Conservation (phyloP, 2,797 vertebrate genomes). For the Smutsia temminckii region DNA sequence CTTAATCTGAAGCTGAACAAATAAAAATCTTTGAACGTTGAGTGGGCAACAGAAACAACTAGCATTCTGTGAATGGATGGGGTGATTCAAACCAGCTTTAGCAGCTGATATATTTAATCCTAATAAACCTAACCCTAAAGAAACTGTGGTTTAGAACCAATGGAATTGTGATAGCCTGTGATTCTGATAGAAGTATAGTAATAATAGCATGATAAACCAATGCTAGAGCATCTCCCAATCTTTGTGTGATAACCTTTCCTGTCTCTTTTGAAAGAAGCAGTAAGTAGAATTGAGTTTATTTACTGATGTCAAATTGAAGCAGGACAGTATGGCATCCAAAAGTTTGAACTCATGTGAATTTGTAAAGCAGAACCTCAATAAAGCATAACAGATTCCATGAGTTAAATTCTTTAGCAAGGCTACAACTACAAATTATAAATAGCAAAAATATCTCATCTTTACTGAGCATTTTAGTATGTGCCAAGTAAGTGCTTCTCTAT, state of each 20-base stretch:
- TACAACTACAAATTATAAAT: background rate
- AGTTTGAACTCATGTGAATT: background rate
- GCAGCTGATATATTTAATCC: background rate
- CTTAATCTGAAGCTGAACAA: constrained; percentile 49
- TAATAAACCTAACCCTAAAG: background rate
- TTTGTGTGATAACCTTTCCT: background rate
- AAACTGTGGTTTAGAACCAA: background rate
- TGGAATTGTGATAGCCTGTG: background rate
- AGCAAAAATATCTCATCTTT: background rate
- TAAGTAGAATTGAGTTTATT: background rate
- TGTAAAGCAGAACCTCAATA: background rate
- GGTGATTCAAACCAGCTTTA: background rate
- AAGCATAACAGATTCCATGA: background rate
- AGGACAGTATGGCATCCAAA: background rate
- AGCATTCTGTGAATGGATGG: background rate
- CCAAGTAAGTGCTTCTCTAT: background rate
- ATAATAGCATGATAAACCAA: background rate
- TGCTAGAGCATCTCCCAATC: background rate
- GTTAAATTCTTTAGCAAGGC: background rate
- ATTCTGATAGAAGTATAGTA: background rate
- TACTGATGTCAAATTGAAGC: background rate
- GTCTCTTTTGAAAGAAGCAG: background rate
- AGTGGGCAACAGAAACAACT: background rate
- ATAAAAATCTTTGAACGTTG: background rate
- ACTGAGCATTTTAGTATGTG: background rate